Evolutionary conservation across 2,888 invertebrate genomes (phyloP), one percentile per base, ranked within the genome.

Genomic region (Xylota sylvarum): DNA sequence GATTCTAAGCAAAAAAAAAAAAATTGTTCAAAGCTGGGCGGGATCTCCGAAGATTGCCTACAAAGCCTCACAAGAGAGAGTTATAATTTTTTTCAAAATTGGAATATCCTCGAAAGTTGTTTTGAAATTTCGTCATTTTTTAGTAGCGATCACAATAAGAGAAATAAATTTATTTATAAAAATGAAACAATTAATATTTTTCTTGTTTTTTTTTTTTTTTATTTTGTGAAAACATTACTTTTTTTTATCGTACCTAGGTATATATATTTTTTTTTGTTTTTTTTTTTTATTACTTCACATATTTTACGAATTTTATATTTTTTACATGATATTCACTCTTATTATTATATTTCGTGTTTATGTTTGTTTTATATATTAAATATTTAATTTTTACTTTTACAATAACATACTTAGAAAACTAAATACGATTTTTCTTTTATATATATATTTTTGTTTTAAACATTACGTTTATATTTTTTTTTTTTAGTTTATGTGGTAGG

Each of bases 201-300:
- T 52, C n/a, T 72, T 72, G 35, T 55, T 78, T 77, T 67, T 56
- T 76, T 80, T 64, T 70, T 30, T 62, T 81, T 74, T 81, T 73
- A 65, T 84, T 88, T 88, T 88, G 85, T 88, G 88, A 88, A 88
- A 88, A 88, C 88, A 83, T 80, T 81, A 40, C n/a, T n/a, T 87
- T 82, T 77, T 82, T 64, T 56, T 72, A 40, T 82, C 72, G 46
- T 69, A 82, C 72, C 78, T 82, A n/a, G n/a, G n/a, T n/a, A n/a
- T n/a, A 74, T 55, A 19, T 78, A 43, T 40, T 43, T 43, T 46
- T 64, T 65, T 60, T 65, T 60, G 60, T 50, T 17, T 40, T 65
- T 70, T 69, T 48, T 14, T 40, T 37, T 48, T 46, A 64, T 67
- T 35, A 76, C 73, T 73, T 82, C 69, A 86, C 81, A 81, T 77